Percentiles rank a stretch among this genome's conserved stretches.
Conservation (phyloP, 1,140 invertebrate species). For the Adelges cooleyi region DNA sequence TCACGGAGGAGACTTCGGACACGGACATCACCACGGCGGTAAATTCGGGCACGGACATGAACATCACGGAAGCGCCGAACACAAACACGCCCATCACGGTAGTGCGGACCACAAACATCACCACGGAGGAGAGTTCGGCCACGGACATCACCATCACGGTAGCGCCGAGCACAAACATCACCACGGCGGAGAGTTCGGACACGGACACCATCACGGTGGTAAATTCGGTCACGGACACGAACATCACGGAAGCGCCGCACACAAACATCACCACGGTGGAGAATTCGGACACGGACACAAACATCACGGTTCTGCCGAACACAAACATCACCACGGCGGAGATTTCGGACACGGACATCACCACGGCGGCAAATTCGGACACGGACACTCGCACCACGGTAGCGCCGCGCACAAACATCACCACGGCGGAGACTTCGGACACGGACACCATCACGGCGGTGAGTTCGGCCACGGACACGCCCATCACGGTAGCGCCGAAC, state of each 20-base stretch:
- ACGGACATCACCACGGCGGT: conserved; percentile 31
- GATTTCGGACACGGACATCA: conserved; percentile 24
- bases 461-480: conserved; percentile 30
- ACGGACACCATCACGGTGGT: conserved; percentile 29
- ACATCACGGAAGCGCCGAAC: conserved; percentile 30
- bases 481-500: conserved; percentile 23
- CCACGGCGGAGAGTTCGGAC: conserved; percentile 30
- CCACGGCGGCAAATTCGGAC: conserved; percentile 25
- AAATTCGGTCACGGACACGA: conserved; percentile 25
- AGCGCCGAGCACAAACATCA: conserved; percentile 29
- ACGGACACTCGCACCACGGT: conserved; percentile 29
- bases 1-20: conserved; percentile 30
- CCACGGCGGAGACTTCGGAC: conserved; percentile 11
- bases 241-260: conserved; percentile 25
- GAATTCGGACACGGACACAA: conserved; percentile 29
- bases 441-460: conserved; percentile 29
- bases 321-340: conserved; percentile 28
- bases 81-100: conserved; percentile 30
- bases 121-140: conserved; percentile 28
- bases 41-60: conserved; percentile 31
- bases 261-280: conserved; percentile 29
- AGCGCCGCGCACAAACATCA: conserved; percentile 28
- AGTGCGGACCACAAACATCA: conserved; percentile 20
- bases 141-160: conserved; percentile 30
- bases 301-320: conserved; percentile 21